phyloP scores from a whole-genome alignment of 2,888 invertebrate species.

The Syrista parreyssii region DNA sequence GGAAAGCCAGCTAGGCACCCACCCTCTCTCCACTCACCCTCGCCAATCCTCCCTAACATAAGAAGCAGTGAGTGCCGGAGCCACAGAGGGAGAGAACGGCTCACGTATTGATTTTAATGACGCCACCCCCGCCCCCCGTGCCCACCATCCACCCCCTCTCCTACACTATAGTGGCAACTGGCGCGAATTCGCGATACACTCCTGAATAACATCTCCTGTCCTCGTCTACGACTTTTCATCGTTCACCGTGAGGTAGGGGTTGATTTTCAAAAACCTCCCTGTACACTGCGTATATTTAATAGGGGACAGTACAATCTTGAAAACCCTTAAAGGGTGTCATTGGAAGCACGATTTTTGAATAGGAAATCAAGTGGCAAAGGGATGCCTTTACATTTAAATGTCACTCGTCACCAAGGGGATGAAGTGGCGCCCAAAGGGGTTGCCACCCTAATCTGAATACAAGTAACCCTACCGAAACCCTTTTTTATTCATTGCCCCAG shows the following conservation, averaged over 20 bases:
- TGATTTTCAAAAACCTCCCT: neutral
- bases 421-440: neutral
- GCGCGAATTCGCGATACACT: slow-evolving; percentile 51
- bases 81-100: slow-evolving; percentile 43
- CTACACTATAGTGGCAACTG: slow-evolving; percentile 15
- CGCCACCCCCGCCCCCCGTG: slow-evolving; percentile 49
- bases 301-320: neutral
- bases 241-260: neutral
- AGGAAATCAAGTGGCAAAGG: neutral
- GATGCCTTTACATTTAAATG: neutral
- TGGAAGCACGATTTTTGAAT: neutral
- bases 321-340: neutral
- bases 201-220: slow-evolving; percentile 52
- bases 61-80: slow-evolving; percentile 8
- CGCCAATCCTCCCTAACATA: slow-evolving; percentile 18
- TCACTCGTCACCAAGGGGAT: neutral
- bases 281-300: neutral
- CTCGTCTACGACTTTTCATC: neutral
- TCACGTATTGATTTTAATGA: slow-evolving; percentile 67
- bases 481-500: slow-evolving; percentile 52
- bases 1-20: slow-evolving; percentile 17
- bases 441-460: slow-evolving; percentile 59
- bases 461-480: slow-evolving; percentile 49
- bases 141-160: neutral
- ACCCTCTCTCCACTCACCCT: slow-evolving; percentile 27